phyloP scores from a whole-genome alignment of 2,113 vertebrate genomes.

The Brachirus orientalis region DNA sequence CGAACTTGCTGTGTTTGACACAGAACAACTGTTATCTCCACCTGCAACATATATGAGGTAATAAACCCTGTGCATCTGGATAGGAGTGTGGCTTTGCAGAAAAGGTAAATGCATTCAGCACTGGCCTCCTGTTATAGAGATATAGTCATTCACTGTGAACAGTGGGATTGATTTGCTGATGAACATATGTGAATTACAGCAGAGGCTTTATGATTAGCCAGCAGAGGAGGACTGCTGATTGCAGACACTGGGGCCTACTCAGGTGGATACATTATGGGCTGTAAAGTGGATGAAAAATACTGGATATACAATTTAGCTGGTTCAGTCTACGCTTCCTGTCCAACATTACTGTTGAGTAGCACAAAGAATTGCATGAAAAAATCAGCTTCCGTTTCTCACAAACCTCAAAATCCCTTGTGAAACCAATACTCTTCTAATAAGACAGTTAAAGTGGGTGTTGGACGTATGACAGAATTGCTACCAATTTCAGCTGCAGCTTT shows the following conservation, averaged over 20 bases:
- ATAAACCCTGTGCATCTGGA: no score
- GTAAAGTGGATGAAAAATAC: neutral
- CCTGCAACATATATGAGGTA: no score
- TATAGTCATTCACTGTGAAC: conserved; percentile 24
- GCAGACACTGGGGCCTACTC: conserved; percentile 26
- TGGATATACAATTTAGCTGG: neutral
- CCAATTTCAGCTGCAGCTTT: neutral
- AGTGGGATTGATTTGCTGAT: conserved; percentile 38
- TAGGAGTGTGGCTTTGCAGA: conserved; percentile 18
- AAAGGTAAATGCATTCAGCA: conserved; percentile 21
- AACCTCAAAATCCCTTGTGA: neutral
- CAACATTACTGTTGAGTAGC: conserved; percentile 12
- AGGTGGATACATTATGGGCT: neutral
- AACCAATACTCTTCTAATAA: conserved; percentile 13
- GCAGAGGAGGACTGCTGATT: conserved; percentile 33
- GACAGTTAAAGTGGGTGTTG: conserved; percentile 2
- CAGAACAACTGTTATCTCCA: no score
- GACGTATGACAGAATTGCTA: conserved; percentile 15
- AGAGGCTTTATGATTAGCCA: conserved; percentile 57
- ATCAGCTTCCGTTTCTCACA: conserved; percentile 11
- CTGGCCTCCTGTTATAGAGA: conserved; percentile 8
- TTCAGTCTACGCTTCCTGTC: neutral
- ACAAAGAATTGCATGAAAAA: neutral
- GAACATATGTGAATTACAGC: conserved; percentile 46
- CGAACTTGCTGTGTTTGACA: no score